These are phyloP conservation scores for Agrochola macilenta DNA, from an alignment of 2,888 invertebrate genomes.

Conservation along the genomic window DNA sequence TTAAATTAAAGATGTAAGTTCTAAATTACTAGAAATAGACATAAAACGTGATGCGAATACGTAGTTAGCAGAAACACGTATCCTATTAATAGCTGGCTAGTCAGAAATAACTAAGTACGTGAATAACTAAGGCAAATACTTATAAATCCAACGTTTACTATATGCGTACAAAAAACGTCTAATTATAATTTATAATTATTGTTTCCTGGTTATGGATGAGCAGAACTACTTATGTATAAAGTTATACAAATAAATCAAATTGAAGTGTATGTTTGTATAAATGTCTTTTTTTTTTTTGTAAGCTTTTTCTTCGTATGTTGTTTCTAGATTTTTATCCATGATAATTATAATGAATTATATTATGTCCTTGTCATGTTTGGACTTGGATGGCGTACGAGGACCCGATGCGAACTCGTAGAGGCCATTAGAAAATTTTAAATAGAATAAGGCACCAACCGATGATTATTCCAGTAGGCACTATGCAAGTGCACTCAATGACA, in stretches of 20 bases:
- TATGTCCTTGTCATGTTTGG: too few relatives aligned
- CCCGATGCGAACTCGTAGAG: too few relatives aligned
- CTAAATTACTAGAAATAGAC: slow-evolving; percentile 16
- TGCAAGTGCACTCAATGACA: too few relatives aligned
- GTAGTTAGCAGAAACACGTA: slow-evolving; percentile 32
- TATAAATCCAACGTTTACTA: slow-evolving; percentile 3
- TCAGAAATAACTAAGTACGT: slow-evolving; percentile 27
- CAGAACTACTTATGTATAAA: neutral
- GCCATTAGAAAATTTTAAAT: too few relatives aligned
- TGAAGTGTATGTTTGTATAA: too few relatives aligned
- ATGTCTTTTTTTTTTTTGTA: neutral
- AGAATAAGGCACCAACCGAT: too few relatives aligned
- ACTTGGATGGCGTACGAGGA: too few relatives aligned
- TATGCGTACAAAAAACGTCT: slow-evolving; percentile 21
- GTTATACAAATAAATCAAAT: neutral
- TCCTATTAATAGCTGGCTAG: slow-evolving; percentile 20
- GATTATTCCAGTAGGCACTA: too few relatives aligned
- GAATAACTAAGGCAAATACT: slow-evolving; percentile 15
- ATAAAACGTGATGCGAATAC: slow-evolving; percentile 29
- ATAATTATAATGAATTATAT: neutral
- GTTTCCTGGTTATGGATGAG: slow-evolving; percentile 27
- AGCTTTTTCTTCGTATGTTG: too few relatives aligned
- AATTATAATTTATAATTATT: slow-evolving; percentile 9
- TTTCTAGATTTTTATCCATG: too few relatives aligned
- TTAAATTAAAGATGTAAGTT: neutral